Evolutionary conservation across 1,140 invertebrate genomes (phyloP).

Genomic region (Intoshia linei): DNA sequence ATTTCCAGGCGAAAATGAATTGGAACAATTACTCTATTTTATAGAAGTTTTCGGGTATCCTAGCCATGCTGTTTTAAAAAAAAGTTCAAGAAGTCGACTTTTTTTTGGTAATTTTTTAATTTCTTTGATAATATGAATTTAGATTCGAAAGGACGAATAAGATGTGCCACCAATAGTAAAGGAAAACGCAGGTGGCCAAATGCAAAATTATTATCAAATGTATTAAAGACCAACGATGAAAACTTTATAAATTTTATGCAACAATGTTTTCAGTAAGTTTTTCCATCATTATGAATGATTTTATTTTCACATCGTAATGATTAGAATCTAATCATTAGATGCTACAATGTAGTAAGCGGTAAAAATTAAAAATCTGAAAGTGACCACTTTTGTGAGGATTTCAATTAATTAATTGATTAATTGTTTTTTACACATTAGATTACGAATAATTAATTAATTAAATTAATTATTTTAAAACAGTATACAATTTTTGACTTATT

Average conservation of each 20-base stretch:
- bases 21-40: conserved; percentile 22
- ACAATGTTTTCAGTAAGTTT: conserved; percentile 17
- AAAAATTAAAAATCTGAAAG: no score
- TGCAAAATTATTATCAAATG: conserved; percentile 15
- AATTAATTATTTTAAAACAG: neutral
- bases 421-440: no score
- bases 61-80: conserved; percentile 7
- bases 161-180: conserved; percentile 18
- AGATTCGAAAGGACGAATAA: conserved; percentile 13
- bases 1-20: conserved; percentile 23
- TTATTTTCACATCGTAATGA: neutral
- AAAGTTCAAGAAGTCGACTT: conserved; percentile 14
- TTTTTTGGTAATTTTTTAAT: conserved; percentile 14
- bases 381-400: no score
- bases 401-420: no score
- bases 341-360: no score
- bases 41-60: conserved; percentile 17
- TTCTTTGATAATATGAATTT: conserved; percentile 17
- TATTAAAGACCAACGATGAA: conserved; percentile 16
- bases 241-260: conserved; percentile 19
- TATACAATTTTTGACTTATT: neutral
- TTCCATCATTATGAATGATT: neutral
- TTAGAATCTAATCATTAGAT: no score
- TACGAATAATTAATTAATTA: no score
- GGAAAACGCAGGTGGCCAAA: conserved; percentile 16